Percentiles rank a stretch among this genome's conserved stretches.
Evolutionary conservation across 2,888 invertebrate species (phyloP).

Genomic region (Thymelicus lineola): DNA sequence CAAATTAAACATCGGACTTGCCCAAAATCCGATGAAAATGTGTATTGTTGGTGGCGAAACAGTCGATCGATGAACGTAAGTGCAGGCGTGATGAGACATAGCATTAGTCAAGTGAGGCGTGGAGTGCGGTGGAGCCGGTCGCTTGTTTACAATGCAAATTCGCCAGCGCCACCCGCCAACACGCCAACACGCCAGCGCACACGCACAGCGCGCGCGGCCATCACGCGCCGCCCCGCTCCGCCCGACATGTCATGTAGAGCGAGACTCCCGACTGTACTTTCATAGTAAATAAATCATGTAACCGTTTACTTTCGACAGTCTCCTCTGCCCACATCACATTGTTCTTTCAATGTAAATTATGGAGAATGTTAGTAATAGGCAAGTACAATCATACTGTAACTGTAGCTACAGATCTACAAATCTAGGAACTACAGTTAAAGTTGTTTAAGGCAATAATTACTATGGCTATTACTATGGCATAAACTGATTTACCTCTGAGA

Average conservation of each 20-base stretch:
- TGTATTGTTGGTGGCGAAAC: constrained; percentile 43
- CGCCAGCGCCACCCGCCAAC: constrained; percentile 41
- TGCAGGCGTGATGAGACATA: constrained; percentile 50
- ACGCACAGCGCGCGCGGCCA: too few relatives aligned
- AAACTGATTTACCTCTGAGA: too few relatives aligned
- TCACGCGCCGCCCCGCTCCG: constrained; percentile 41
- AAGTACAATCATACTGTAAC: neutral
- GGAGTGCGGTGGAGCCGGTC: constrained; percentile 43
- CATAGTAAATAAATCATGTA: constrained; percentile 70
- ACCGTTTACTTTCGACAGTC: constrained; percentile 63
- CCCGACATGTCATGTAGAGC: constrained; percentile 80
- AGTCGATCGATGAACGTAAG: constrained; percentile 46
- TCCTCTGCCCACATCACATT: constrained; percentile 29
- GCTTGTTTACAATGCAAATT: constrained; percentile 69
- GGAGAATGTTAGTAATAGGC: neutral
- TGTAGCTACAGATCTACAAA: too few relatives aligned
- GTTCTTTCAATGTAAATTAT: constrained; percentile 11
- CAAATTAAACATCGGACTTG: constrained; percentile 31
- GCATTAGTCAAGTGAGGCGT: constrained; percentile 55
- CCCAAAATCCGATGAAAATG: constrained; percentile 44
- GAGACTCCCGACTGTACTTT: constrained; percentile 72
- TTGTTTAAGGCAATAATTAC: too few relatives aligned
- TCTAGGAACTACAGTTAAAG: too few relatives aligned
- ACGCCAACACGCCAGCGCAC: neutral
- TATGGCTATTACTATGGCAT: too few relatives aligned